Conservation (phyloP, 1,140 invertebrate genomes). For the Diorhabda carinulata region DNA sequence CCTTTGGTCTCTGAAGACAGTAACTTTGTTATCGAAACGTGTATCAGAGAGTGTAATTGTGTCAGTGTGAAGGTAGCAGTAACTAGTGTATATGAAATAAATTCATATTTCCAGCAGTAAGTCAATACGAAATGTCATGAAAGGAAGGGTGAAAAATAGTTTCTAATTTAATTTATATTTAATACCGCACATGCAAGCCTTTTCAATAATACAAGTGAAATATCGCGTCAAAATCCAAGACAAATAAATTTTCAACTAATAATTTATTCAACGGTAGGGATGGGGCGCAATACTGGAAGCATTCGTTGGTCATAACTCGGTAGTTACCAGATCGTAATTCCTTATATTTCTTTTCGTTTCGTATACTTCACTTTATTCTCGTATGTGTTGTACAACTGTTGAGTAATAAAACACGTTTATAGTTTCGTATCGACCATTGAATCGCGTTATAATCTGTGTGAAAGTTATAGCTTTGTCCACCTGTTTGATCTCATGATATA, state of each 20-base stretch:
- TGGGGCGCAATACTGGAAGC: conserved; percentile 1
- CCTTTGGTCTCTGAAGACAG: too few species aligned
- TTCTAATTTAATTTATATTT: too few species aligned
- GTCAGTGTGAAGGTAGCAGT: too few species aligned
- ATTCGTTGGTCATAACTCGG: conserved; percentile 1
- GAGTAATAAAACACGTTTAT: not conserved
- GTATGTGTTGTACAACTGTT: not conserved
- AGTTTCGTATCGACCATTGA: not conserved
- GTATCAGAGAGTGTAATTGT: too few species aligned
- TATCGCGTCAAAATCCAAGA: not conserved
- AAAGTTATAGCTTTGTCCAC: not conserved
- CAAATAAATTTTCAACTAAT: not conserved
- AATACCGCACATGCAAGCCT: not conserved
- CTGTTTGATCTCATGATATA: not conserved
- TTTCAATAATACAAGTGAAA: not conserved
- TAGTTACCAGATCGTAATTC: not conserved
- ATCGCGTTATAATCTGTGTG: not conserved
- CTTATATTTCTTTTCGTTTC: conserved; percentile 1
- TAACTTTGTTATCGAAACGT: too few species aligned
- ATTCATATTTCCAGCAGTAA: too few species aligned
- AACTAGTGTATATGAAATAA: too few species aligned
- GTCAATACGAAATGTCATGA: too few species aligned
- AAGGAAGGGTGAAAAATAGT: too few species aligned
- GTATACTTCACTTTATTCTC: not conserved
- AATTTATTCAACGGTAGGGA: conserved; percentile 2